Percentiles rank a stretch among this genome's conserved stretches.
These are phyloP conservation scores for Hanleya hanleyi DNA, from an alignment of 2,888 invertebrate species.

Conservation along the genomic window DNA sequence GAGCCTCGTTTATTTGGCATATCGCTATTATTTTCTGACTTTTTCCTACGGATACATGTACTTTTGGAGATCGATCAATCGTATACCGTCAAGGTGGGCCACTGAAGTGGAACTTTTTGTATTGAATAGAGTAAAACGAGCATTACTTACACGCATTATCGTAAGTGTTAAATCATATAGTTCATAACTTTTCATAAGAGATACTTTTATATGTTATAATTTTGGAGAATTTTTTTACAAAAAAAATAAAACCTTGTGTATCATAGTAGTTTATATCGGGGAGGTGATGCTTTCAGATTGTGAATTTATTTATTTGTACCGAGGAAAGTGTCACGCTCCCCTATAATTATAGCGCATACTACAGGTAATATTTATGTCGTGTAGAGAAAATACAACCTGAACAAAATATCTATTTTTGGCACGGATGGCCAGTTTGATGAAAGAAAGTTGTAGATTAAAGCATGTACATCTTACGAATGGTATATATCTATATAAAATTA, in stretches of 20 bases:
- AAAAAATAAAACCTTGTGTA: neutral
- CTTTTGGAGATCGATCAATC: too few relatives aligned
- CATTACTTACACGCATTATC: too few relatives aligned
- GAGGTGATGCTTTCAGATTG: too few relatives aligned
- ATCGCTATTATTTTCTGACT: too few relatives aligned
- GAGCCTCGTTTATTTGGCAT: too few relatives aligned
- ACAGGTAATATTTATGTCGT: neutral
- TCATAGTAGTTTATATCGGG: too few relatives aligned
- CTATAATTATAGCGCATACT: neutral
- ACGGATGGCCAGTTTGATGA: neutral
- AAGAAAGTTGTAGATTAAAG: neutral
- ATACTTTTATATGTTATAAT: slow-evolving; percentile 3
- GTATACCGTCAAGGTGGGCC: neutral
- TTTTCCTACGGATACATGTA: too few relatives aligned
- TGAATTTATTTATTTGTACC: neutral
- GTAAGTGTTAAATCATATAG: neutral
- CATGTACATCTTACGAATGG: neutral
- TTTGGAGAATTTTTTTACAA: neutral
- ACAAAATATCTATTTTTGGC: slow-evolving; percentile 6
- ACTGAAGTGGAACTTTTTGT: neutral
- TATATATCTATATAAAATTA: neutral
- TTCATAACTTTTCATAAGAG: slow-evolving; percentile 4
- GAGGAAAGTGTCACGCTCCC: neutral
- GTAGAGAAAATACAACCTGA: neutral
- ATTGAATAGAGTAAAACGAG: too few relatives aligned